A percentile compares a stretch with the other conserved stretches of the same genome.
These are phyloP conservation scores for Sebastes jordani DNA, from an alignment of 2,797 vertebrate species.

Conservation along the genomic window DNA sequence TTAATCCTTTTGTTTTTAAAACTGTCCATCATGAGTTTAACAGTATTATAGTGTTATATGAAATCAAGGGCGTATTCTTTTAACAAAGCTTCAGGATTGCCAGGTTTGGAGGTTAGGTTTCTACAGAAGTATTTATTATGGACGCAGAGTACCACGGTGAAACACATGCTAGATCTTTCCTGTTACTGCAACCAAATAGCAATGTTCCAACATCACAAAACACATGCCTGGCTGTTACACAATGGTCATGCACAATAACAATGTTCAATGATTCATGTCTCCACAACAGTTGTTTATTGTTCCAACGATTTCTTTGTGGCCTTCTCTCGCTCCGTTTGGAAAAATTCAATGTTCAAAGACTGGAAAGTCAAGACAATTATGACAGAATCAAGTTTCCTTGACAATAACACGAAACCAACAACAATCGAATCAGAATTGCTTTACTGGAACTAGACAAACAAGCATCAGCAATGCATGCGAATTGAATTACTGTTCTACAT, in stretches of 20 bases:
- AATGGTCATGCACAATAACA: slow-evolving; percentile 5
- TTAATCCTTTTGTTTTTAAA: too few species aligned
- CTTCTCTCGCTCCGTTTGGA: neutral
- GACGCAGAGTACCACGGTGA: neutral
- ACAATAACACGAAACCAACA: slow-evolving; percentile 12
- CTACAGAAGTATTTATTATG: too few species aligned
- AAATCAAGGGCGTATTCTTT: too few species aligned
- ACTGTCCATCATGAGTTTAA: too few species aligned
- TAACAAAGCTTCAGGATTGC: too few species aligned
- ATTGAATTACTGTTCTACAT: slow-evolving; percentile 36
- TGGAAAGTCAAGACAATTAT: slow-evolving; percentile 15
- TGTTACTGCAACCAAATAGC: neutral
- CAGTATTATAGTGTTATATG: too few species aligned
- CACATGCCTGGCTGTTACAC: slow-evolving; percentile 22
- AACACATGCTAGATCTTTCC: neutral
- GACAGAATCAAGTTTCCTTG: slow-evolving; percentile 14
- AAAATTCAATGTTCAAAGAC: slow-evolving; percentile 24
- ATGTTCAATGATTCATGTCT: slow-evolving; percentile 27
- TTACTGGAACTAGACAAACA: slow-evolving; percentile 42
- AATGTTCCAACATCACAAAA: neutral
- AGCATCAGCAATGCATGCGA: slow-evolving; percentile 25
- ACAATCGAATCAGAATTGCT: slow-evolving; percentile 1
- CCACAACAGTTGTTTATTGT: slow-evolving; percentile 23
- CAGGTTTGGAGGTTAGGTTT: too few species aligned
- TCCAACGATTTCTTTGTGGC: neutral